These are phyloP conservation scores for Borostomias antarcticus DNA, from an alignment of 2,797 vertebrate species.

Conservation along the genomic window DNA sequence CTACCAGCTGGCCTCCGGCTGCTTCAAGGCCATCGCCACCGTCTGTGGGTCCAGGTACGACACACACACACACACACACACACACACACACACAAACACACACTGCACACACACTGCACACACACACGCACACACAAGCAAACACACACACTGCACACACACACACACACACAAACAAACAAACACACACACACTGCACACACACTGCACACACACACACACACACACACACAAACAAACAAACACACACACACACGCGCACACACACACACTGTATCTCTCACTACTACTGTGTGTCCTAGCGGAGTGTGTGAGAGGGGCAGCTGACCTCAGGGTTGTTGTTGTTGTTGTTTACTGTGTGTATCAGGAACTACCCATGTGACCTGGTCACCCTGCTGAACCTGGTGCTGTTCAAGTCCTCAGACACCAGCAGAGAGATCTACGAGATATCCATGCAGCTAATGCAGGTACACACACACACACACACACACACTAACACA, in stretches of 20 bases:
- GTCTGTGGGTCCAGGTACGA: conserved; percentile 95
- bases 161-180: neutral
- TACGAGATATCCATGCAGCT: conserved; percentile 99
- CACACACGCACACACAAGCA: neutral
- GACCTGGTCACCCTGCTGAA: conserved; percentile 97
- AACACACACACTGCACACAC: neutral
- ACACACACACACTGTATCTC: no score
- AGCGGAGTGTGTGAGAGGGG: neutral
- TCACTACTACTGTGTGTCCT: neutral
- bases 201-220: no score
- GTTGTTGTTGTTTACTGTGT: neutral
- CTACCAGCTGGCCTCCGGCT: conserved; percentile 95
- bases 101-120: no score
- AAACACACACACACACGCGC: no score
- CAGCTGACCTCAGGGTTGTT: neutral
- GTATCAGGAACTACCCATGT: conserved; percentile 94
- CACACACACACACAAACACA: no score
- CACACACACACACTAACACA: neutral
- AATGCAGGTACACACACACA: conserved; percentile 86
- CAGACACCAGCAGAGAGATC: conserved; percentile 96
- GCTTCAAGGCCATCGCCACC: conserved; percentile 98
- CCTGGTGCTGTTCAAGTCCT: conserved; percentile 96
- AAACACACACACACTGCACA: no score
- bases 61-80: neutral
- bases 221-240: neutral